Evolutionary conservation across 2,888 invertebrate genomes (phyloP).

Genomic region (Leptopilina drosophilae): DNA sequence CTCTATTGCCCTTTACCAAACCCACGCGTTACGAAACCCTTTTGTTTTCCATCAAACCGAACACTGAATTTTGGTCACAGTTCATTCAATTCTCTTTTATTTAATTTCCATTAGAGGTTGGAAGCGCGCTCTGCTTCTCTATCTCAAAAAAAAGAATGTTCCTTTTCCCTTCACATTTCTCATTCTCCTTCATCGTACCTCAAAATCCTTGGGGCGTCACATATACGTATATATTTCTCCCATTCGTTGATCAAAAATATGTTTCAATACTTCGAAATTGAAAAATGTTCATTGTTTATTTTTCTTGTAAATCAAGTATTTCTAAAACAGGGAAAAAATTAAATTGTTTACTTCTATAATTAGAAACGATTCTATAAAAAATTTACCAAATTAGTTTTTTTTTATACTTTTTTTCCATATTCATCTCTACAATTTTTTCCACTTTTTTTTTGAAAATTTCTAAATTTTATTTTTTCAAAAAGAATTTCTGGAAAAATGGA

Average conservation of each 20-base stretch:
- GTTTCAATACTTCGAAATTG: no score
- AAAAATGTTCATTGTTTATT: no score
- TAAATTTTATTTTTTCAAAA: background rate
- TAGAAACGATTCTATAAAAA: no score
- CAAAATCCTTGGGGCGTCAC: constrained; percentile 1
- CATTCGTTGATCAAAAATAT: no score
- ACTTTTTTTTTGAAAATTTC: no score
- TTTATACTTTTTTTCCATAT: no score
- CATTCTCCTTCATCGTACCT: background rate
- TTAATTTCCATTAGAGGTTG: constrained; percentile 64
- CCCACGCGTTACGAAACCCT: constrained; percentile 55
- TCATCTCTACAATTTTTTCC: no score
- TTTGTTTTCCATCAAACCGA: constrained; percentile 68
- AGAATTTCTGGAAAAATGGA: background rate
- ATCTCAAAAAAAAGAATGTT: constrained; percentile 16
- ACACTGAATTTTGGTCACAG: constrained; percentile 71
- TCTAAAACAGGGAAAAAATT: no score
- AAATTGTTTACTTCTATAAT: no score
- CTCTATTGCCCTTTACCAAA: constrained; percentile 43
- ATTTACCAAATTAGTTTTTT: no score
- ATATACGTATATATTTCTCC: no score
- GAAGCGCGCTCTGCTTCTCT: constrained; percentile 40
- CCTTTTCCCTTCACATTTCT: constrained; percentile 39
- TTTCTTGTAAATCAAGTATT: no score
- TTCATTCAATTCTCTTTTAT: constrained; percentile 70